Evolutionary conservation across 2,113 vertebrate genomes (phyloP).

Genomic region (Scartelaos histophorus): DNA sequence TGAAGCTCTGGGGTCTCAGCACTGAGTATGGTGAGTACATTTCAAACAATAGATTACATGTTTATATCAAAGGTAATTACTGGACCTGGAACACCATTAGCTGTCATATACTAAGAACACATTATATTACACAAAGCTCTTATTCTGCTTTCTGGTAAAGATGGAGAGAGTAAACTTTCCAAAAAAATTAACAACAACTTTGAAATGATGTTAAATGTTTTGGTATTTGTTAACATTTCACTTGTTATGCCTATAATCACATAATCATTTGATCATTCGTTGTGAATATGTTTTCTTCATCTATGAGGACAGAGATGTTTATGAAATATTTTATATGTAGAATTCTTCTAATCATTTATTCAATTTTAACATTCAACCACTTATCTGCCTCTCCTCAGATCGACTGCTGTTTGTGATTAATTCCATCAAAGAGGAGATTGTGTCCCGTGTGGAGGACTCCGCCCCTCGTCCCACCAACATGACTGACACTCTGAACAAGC

Average conservation of each 20-base stretch:
- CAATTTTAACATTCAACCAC: constrained; percentile 10
- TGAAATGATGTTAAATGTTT: no score
- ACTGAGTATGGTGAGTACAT: constrained; percentile 91
- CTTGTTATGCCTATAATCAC: no score
- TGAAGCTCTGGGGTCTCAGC: constrained; percentile 98
- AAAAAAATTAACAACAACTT: no score
- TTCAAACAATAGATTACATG: neutral
- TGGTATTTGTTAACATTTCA: neutral
- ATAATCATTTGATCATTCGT: no score
- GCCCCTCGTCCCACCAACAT: constrained; percentile 86
- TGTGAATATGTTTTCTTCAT: no score
- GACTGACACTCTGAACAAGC: constrained; percentile 89
- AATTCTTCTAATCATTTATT: no score
- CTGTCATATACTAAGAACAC: no score
- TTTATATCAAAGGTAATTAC: neutral
- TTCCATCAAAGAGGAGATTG: constrained; percentile 98
- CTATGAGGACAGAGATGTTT: no score
- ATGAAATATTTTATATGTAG: no score
- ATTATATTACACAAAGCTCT: no score
- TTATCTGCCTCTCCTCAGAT: constrained; percentile 79
- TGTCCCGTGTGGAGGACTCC: constrained; percentile 89
- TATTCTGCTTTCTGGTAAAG: no score
- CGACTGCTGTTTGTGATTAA: constrained; percentile 97
- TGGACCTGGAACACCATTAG: neutral
- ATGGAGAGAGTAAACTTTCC: no score